A percentile compares a stretch with the other conserved stretches of the same genome.
phyloP scores from a whole-genome alignment of 2,113 vertebrate species.

The Ahaetulla prasina region DNA sequence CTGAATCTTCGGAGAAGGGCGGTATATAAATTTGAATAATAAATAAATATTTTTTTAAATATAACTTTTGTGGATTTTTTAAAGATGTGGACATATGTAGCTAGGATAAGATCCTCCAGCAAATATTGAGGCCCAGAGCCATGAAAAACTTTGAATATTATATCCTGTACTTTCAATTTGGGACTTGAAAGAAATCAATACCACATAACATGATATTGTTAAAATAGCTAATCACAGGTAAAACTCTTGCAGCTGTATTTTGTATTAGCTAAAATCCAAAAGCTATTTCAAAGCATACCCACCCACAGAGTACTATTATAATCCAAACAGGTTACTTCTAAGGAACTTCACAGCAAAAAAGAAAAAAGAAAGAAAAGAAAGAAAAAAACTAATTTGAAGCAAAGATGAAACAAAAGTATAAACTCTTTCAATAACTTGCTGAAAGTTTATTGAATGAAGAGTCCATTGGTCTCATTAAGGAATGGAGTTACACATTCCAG shows the following conservation, averaged over 20 bases:
- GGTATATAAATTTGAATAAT: too few species aligned
- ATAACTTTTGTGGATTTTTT: neutral
- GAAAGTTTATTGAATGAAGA: neutral
- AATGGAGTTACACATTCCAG: neutral
- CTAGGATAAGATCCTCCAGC: neutral
- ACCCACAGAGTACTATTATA: neutral
- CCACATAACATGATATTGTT: neutral
- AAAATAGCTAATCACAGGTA: neutral
- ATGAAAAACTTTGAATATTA: neutral
- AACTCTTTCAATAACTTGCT: neutral
- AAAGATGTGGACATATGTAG: neutral
- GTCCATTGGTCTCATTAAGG: too few species aligned
- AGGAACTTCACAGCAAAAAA: neutral
- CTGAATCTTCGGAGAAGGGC: too few species aligned
- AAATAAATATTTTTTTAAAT: too few species aligned
- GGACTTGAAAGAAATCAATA: neutral
- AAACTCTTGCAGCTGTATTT: neutral
- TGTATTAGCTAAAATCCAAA: neutral
- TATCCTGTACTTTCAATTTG: neutral
- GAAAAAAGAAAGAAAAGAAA: neutral
- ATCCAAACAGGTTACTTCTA: neutral
- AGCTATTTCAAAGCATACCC: neutral
- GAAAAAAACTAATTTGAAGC: neutral
- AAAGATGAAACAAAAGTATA: neutral
- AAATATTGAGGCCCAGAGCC: neutral